These are phyloP conservation scores for Gobionotothen gibberifrons DNA, from an alignment of 2,797 vertebrate genomes.

Conservation along the genomic window DNA sequence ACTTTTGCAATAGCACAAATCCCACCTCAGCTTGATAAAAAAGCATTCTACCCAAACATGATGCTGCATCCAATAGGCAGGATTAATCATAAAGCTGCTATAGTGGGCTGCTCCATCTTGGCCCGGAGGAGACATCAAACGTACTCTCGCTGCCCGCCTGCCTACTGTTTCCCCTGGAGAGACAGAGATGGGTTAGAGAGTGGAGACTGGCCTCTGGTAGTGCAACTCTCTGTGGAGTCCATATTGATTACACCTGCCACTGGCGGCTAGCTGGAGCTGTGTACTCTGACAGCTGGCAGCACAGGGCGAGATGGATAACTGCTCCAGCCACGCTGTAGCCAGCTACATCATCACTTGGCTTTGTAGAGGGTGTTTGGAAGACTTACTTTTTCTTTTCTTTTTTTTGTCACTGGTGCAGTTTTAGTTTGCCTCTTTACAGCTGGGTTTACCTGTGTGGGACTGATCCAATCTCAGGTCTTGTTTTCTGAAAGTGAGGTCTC, in stretches of 20 bases:
- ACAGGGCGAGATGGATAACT: constrained; percentile 78
- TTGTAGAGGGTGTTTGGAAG: constrained; percentile 62
- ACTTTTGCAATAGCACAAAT: constrained; percentile 13
- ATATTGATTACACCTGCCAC: constrained; percentile 84
- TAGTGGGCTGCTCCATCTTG: constrained; percentile 65
- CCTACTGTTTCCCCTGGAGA: constrained; percentile 77
- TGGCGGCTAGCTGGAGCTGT: constrained; percentile 75
- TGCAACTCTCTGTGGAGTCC: constrained; percentile 81
- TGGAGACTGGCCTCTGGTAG: constrained; percentile 80
- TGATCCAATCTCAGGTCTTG: constrained; percentile 8
- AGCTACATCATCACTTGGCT: constrained; percentile 75
- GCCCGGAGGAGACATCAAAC: constrained; percentile 77
- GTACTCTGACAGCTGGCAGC: constrained; percentile 79
- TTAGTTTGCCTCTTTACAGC: constrained; percentile 31
- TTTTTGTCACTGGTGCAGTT: constrained; percentile 40
- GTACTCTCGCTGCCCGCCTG: constrained; percentile 68
- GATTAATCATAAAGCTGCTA: constrained; percentile 73
- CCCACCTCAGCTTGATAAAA: constrained; percentile 38
- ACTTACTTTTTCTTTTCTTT: background rate
- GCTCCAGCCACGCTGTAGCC: constrained; percentile 62
- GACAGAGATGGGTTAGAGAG: constrained; percentile 76
- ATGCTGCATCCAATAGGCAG: constrained; percentile 65
- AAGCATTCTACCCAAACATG: constrained; percentile 55
- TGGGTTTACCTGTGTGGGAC: constrained; percentile 7
- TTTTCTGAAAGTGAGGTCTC: constrained; percentile 11